Conservation (phyloP, 1,140 invertebrate genomes). For the Papilio dardanus region DNA sequence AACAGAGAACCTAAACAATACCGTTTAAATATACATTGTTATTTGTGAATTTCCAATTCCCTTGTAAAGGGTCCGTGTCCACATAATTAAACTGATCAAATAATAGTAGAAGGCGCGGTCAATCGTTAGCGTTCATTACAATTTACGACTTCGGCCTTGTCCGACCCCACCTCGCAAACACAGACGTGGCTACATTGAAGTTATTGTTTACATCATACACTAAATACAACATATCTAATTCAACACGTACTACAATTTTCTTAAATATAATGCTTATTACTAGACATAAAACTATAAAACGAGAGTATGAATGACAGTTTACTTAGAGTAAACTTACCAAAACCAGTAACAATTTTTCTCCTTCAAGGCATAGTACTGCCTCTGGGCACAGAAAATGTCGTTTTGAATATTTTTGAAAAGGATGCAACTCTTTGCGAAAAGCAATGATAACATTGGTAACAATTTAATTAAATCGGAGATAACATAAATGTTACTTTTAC, state of each 20-base stretch:
- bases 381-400: not conserved
- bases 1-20: too few species aligned
- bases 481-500: not conserved
- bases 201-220: not conserved
- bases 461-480: too few species aligned
- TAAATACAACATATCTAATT: conserved; percentile 16
- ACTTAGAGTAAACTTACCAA: conserved; percentile 15
- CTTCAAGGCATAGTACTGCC: not conserved
- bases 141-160: conserved; percentile 22
- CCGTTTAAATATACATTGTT: too few species aligned
- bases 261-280: not conserved
- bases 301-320: conserved; percentile 18
- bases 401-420: not conserved
- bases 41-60: too few species aligned
- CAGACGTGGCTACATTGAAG: not conserved
- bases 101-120: not conserved
- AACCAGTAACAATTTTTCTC: conserved; percentile 14
- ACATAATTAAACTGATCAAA: not conserved
- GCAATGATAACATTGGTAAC: too few species aligned
- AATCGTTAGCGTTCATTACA: not conserved
- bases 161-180: conserved; percentile 2
- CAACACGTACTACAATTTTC: not conserved
- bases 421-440: too few species aligned
- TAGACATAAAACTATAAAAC: conserved; percentile 19
- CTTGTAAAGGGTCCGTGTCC: not conserved